Evolutionary conservation across 2,113 vertebrate genomes (phyloP), one percentile per base, ranked within the genome.

Genomic region (Cacatua alba): DNA sequence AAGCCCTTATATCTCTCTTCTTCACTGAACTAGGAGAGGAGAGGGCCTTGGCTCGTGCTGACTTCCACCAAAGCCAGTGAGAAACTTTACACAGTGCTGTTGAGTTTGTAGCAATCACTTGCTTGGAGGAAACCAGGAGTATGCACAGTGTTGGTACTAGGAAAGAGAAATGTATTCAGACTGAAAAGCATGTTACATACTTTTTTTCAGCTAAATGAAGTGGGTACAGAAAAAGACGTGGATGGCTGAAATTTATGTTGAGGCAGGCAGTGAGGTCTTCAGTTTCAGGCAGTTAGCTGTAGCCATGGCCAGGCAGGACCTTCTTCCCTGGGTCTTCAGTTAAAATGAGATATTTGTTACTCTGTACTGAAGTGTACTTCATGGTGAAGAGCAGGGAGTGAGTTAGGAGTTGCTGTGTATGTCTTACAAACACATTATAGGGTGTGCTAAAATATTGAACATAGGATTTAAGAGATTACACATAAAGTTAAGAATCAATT

Each of bases 401-500:
- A 67, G 35, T 39, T 67, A n/a, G n/a, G 86, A 84, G 62, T 62
- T 90, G n/a, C 64, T 70, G 18, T 49, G 12, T 75, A 3, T 48
- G 39, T 64, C 43, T 82, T 55, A 35, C 13, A 35, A 81, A 37
- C 55, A 28, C 39, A 4, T 77, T 69, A 62, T 11, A 52, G 43
- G 29, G 39, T 64, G 19, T 68, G 86, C 43, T 71, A 37, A 70
- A 81, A 18, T 83, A 81, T 9, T 81, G 88, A 75, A 57, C 14
- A 28, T 25, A 25, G 70, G n/a, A 51, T 3, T 95, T 93, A 91
- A 94, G 83, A 60, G 64, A 81, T 88, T 83, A 74, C 83, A 7
- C 2, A 5, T 24, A 55, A 90, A 83, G 60, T 74, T 88, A 81
- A 79, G 20, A 95, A 92, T 94, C 52, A 48, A 81, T 94, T 88